Conservation (phyloP, 2,797 vertebrate genomes). For the Denticeps clupeoides region DNA sequence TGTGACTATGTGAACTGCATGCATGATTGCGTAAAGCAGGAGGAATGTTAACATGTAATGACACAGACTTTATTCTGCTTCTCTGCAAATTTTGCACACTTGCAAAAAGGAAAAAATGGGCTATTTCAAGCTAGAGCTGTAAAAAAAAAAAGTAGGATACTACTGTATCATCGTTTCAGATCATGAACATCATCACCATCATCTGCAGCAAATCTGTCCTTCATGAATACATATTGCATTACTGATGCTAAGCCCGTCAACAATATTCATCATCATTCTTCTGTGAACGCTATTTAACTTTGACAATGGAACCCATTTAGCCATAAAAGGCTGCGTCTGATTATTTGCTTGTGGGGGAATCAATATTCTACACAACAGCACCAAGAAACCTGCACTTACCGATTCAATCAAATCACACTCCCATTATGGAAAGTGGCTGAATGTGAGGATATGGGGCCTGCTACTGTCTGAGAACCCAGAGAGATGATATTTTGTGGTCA, state of each 20-base stretch:
- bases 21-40: neutral
- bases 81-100: conserved; percentile 11
- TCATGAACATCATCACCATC: conserved; percentile 25
- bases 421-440: conserved; percentile 11
- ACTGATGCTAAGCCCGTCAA: conserved; percentile 27
- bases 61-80: neutral
- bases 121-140: conserved; percentile 19
- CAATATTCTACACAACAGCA: neutral
- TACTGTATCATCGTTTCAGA: neutral
- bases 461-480: too few relatives aligned
- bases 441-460: neutral
- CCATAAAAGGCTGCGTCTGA: conserved; percentile 16
- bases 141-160: neutral
- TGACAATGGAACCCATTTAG: conserved; percentile 32
- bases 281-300: conserved; percentile 40
- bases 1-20: neutral
- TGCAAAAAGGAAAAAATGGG: conserved; percentile 15
- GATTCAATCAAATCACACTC: neutral
- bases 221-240: conserved; percentile 60
- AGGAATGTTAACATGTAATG: neutral
- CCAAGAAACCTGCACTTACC: neutral
- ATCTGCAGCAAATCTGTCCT: conserved; percentile 34
- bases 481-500: too few relatives aligned
- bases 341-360: neutral
- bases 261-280: conserved; percentile 41